Conservation (phyloP, 2,888 invertebrate species). For the Troides oblongomaculatus region DNA sequence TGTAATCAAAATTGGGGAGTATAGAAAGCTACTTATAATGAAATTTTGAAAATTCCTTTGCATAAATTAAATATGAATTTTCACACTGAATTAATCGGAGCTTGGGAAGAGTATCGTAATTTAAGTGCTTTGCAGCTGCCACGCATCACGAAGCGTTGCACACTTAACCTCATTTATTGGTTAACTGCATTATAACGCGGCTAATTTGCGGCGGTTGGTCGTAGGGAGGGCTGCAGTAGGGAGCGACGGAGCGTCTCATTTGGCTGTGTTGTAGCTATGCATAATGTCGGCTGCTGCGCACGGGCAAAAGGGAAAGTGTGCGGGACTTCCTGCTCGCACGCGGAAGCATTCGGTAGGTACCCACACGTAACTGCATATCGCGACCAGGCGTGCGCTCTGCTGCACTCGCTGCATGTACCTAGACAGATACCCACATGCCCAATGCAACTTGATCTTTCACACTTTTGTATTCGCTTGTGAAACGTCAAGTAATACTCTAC, state of each 20-base stretch:
- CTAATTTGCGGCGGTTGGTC: constrained; percentile 40
- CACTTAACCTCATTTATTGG: constrained; percentile 73
- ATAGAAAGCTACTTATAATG: background rate
- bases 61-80: constrained; percentile 23
- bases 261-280: constrained; percentile 63
- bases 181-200: constrained; percentile 68
- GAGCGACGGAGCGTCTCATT: constrained; percentile 39
- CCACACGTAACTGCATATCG: constrained; percentile 66
- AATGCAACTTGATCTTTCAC: background rate
- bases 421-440: background rate
- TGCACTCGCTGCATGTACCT: constrained; percentile 20
- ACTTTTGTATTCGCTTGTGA: background rate
- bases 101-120: constrained; percentile 49
- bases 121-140: constrained; percentile 65
- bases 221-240: constrained; percentile 30
- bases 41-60: constrained; percentile 5
- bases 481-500: too few relatives aligned
- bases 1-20: constrained; percentile 37
- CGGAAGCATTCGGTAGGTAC: constrained; percentile 68
- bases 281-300: constrained; percentile 73
- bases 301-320: constrained; percentile 78
- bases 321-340: constrained; percentile 73
- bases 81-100: constrained; percentile 11
- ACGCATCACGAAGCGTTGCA: constrained; percentile 60
- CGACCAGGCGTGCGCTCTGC: constrained; percentile 39